phyloP scores from a whole-genome alignment of 1,140 invertebrate species.

The Bradysia coprophila region DNA sequence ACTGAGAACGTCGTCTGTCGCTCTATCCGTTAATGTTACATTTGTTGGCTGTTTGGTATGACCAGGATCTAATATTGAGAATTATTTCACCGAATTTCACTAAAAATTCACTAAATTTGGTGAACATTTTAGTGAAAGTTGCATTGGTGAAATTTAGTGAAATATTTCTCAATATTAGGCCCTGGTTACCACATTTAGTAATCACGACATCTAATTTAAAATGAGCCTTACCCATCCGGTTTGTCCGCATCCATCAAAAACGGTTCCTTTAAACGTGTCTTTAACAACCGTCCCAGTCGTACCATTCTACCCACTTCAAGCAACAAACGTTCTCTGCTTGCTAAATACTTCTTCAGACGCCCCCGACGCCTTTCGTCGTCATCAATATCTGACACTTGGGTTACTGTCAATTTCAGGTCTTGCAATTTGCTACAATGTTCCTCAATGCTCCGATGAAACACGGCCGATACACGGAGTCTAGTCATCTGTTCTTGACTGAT shows the following conservation, averaged over 20 bases:
- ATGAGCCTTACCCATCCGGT: too few species aligned
- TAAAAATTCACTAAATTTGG: too few species aligned
- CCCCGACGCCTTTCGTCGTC: constrained; percentile 1
- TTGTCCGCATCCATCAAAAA: constrained; percentile 20
- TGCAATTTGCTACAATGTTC: constrained; percentile 39
- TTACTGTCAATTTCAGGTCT: constrained; percentile 33
- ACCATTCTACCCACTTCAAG: constrained; percentile 56
- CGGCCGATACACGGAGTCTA: constrained; percentile 49
- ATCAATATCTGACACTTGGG: constrained; percentile 12
- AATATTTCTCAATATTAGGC: neutral
- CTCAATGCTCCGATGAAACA: constrained; percentile 56
- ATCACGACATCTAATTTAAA: too few species aligned
- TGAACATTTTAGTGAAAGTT: too few species aligned
- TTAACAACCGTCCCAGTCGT: constrained; percentile 43
- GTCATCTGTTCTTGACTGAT: constrained; percentile 62
- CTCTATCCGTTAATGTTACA: too few species aligned
- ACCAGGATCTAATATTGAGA: too few species aligned
- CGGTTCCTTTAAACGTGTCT: constrained; percentile 44
- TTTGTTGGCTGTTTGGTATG: too few species aligned
- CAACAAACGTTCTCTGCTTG: constrained; percentile 43
- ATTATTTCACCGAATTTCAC: too few species aligned
- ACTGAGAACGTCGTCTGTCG: too few species aligned
- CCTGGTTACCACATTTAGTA: too few species aligned
- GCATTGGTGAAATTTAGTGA: neutral
- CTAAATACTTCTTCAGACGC: constrained; percentile 30